Evolutionary conservation across 2,113 vertebrate species (phyloP), one percentile per base, ranked within the genome.

Genomic region (Callopanchax toddi): DNA sequence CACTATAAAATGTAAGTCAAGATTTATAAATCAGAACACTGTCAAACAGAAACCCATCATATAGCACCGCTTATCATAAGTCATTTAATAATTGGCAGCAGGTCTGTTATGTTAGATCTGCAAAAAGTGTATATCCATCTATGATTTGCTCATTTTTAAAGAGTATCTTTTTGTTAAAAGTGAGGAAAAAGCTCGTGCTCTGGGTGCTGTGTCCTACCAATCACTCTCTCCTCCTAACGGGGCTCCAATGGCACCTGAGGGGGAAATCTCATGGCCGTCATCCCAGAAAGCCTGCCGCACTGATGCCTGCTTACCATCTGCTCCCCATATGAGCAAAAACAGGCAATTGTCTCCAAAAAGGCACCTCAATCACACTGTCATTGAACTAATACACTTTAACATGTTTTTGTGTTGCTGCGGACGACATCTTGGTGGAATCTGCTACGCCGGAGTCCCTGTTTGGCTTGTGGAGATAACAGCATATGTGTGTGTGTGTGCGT

Each of bases 251-350:
- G 89, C 89, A 93, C 92, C 92, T 91, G 90, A 92, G 92, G 92
- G 50, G 92, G 86, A 86, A 87, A 90, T 91, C 87, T 89, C 86
- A 86, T 92, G 92, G 92, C 92, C 89, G 90, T 89, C 88, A 82
- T 93, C 92, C 89, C 89, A 92, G 91, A 91, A 92, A 90, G 82
- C 86, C 90, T 88, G 83, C 88, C 81, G 86, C n/a, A n/a, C n/a
- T n/a, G 90, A 92, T 84, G 87, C 88, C 87, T 87, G 85, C 89
- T 85, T 83, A 84, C 92, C 92, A 93, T 93, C 92, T 93, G 92
- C 91, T 93, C 88, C 85, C 82, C 87, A 87, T 91, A 92, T 91
- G 87, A 91, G 89, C 87, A 84, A 80, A 87, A 89, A 89, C 85
- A 89, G 86, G 57, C 83, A 74, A 89, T 89, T 87, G 88, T 89